Evolutionary conservation across 2,797 vertebrate genomes (phyloP).

Genomic region (Helicolenus hilgendorfi): DNA sequence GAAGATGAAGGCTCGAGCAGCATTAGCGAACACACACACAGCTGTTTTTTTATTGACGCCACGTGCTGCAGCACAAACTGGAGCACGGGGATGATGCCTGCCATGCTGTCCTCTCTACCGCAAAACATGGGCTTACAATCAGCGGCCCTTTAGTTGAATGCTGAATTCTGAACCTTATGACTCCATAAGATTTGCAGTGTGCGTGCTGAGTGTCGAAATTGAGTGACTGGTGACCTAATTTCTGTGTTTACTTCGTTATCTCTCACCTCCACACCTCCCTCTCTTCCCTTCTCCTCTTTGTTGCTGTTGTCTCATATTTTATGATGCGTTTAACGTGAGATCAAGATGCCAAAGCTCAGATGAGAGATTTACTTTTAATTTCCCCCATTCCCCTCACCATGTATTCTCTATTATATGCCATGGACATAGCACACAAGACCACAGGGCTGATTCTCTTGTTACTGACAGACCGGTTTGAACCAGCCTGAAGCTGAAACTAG

Average conservation of each 20-base stretch:
- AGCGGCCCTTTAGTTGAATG: neutral
- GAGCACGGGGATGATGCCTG: conserved; percentile 4
- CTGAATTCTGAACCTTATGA: neutral
- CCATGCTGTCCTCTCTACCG: conserved; percentile 25
- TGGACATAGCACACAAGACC: conserved; percentile 23
- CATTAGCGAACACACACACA: too few species aligned
- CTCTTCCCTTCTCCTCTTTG: neutral
- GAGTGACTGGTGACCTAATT: conserved; percentile 52
- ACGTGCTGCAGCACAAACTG: conserved; percentile 37
- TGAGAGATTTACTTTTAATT: neutral
- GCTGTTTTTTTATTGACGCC: conserved; percentile 31
- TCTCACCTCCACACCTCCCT: neutral
- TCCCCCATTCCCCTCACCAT: neutral
- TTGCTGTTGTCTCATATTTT: neutral
- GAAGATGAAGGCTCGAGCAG: neutral
- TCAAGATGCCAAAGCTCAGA: neutral
- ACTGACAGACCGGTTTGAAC: conserved; percentile 77
- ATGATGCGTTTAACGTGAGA: neutral
- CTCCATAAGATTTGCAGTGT: neutral
- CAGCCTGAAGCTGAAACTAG: conserved; percentile 62
- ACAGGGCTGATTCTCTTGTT: conserved; percentile 47
- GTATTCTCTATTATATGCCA: conserved; percentile 15
- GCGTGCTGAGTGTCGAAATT: neutral
- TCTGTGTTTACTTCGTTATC: neutral
- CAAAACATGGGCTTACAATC: conserved; percentile 19